Conservation (phyloP, 2,113 vertebrate species). For the Pristiophorus japonicus region DNA sequence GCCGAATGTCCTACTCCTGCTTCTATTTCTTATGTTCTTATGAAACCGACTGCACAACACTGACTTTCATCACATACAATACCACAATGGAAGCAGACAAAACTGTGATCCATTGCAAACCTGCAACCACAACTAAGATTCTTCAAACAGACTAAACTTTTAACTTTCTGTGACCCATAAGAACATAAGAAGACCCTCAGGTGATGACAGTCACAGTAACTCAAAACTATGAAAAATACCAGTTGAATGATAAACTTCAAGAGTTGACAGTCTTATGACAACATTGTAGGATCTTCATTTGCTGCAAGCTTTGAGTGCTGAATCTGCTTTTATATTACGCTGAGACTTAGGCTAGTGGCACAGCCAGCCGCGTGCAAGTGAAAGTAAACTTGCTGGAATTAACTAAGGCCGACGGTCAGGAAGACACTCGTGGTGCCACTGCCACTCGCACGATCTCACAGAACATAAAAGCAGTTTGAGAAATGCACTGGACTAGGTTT, state of each 20-base stretch:
- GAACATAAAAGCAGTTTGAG: neutral
- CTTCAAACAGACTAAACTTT: conserved; percentile 1
- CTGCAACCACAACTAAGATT: neutral
- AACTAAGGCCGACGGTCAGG: neutral
- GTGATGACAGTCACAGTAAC: neutral
- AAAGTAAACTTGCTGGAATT: neutral
- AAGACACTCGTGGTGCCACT: no score
- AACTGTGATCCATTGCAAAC: neutral
- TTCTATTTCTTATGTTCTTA: no score
- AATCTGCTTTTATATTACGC: neutral
- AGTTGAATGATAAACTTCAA: neutral
- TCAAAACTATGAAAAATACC: neutral
- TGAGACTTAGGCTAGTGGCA: neutral
- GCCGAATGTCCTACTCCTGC: no score
- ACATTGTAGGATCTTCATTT: neutral
- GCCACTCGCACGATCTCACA: neutral
- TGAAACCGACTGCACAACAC: no score
- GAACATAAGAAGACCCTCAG: no score
- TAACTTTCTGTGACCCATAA: neutral
- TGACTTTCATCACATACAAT: neutral
- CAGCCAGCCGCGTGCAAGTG: neutral
- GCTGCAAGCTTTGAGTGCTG: neutral
- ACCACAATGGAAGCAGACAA: neutral
- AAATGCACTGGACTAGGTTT: neutral
- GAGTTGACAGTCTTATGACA: neutral